Base-by-base conservation (phyloP, 1,140 invertebrate genomes). In the Stegodyphus mimosarum region DNA sequence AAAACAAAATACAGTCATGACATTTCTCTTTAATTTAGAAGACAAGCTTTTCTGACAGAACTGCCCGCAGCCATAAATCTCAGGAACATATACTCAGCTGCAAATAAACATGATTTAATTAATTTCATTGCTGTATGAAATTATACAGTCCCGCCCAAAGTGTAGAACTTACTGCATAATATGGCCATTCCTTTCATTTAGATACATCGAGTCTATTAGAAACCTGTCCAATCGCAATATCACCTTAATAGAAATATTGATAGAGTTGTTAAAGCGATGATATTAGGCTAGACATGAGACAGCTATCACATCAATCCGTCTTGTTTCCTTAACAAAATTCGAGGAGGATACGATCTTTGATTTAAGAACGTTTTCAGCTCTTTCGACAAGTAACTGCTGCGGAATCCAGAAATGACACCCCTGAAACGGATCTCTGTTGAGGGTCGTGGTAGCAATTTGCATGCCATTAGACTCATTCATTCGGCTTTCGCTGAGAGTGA, bases 101-200 rank as follows among this genome's bases (percentile, higher is more conserved):
- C 18, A n/a, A 60, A 74, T 74, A 74, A 74, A 77, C 66, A 67
- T 66, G 17, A 77, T 77, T 77, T 48, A 66, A 77, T 77, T 77
- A 77, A 50, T 55, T 77, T 77, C 63, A 77, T 77, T 77, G 63
- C 48, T 60, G 55, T 60, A 60, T 60, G 55, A 15, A 60, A 60
- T 60, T 60, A 60, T 60, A 11, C 15, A 11, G 9, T 11, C 9
- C 55, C 15, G 55, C 55, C 55, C 55, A 15, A 15, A 33, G 55
- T 60, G 9, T 9, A 60, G 55, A 60, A 11, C 9, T 60, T 60
- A 60, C 15, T 15, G 55, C 55, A 60, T 60, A 60, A 60, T 60
- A 60, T 15, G 15, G 15, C 55, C 55, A 60, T 60, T 60, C 55
- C 15, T 60, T 60, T 15, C 9, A 60, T 33, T 33, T 33, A 33